Evolutionary conservation across 1,140 invertebrate genomes (phyloP), one percentile per base, ranked within the genome.

Genomic region (Drosophila sulfurigaster): DNA sequence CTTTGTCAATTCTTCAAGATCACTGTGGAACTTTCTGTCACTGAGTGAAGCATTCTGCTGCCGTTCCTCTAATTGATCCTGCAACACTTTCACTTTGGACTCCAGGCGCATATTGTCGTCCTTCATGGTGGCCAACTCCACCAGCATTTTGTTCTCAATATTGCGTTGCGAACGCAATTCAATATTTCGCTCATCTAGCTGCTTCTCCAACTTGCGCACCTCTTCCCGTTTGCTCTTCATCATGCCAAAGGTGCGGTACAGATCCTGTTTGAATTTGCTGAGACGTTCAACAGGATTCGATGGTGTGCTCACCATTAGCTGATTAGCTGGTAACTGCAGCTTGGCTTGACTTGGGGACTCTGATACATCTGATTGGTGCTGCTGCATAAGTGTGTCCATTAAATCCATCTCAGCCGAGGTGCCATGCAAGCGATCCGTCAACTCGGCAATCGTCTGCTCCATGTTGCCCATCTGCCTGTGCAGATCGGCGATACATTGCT

Each of bases 141-240:
- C 82, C 10, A 93, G 46, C 0, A 78, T 75, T 43, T 71, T 79
- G 35, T 92, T 93, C 71, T 93, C 92, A n/a, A 88, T 79, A 0
- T 82, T 75, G 6, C 73, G 86, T 1, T 88, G 52, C 5, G 25
- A 28, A 1, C 76, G 75, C 35, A 91, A 46, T 30, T 93, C 91
- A 1, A 66, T 25, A 30, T 73, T 74, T n/a, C 91, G 87, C 30
- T 90, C 85, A 2, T 79, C 76, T 13, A 93, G n/a, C 15, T 72
- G 67, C 41, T 82, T 79, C 43, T 91, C 85, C 5, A 92, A 45
- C 8, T 65, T 77, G 0, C 86, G 76, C n/a, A 93, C 89, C 38
- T 93, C 90, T 28, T 92, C 90, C 0, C 91, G 75, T 54, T 91
- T 93, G n/a, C 8, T 54, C 58, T 92, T 92, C 1, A 92, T 69